phyloP scores from a whole-genome alignment of 2,113 vertebrate species.

The Speoplatyrhinus poulsoni region DNA sequence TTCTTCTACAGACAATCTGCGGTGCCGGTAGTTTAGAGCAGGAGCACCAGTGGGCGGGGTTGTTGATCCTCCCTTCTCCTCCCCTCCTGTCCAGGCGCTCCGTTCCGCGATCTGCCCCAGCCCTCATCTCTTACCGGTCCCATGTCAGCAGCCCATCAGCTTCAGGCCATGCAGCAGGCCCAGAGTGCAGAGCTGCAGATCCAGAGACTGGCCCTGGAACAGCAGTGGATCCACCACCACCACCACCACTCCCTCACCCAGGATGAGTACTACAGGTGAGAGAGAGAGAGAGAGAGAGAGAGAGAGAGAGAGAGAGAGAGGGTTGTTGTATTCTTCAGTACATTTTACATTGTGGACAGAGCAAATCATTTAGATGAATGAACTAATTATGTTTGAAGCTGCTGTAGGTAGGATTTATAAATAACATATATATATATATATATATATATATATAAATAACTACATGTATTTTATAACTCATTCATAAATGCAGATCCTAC shows the following conservation, averaged over 20 bases:
- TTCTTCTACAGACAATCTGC: constrained; percentile 55
- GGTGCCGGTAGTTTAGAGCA: constrained; percentile 39
- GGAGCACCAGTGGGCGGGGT: constrained; percentile 10
- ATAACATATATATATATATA: no score
- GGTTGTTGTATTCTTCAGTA: no score
- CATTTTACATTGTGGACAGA: no score
- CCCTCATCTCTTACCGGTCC: constrained; percentile 90
- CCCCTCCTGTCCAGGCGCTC: constrained; percentile 79
- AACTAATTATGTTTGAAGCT: no score
- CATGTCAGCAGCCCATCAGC: constrained; percentile 96
- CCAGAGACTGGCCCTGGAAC: constrained; percentile 96
- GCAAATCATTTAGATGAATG: no score
- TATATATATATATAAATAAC: no score
- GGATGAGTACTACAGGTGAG: constrained; percentile 88
- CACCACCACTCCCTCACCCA: constrained; percentile 94
- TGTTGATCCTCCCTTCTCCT: constrained; percentile 11
- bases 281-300: no score
- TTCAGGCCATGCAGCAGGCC: constrained; percentile 99
- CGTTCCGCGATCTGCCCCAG: constrained; percentile 93
- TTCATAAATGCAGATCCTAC: no score
- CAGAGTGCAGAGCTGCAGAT: constrained; percentile 97
- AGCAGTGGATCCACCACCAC: constrained; percentile 95
- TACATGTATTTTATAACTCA: no score
- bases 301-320: no score
- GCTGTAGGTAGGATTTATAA: no score